phyloP scores from a whole-genome alignment of 2,888 invertebrate species.

The Mythimna vitellina region DNA sequence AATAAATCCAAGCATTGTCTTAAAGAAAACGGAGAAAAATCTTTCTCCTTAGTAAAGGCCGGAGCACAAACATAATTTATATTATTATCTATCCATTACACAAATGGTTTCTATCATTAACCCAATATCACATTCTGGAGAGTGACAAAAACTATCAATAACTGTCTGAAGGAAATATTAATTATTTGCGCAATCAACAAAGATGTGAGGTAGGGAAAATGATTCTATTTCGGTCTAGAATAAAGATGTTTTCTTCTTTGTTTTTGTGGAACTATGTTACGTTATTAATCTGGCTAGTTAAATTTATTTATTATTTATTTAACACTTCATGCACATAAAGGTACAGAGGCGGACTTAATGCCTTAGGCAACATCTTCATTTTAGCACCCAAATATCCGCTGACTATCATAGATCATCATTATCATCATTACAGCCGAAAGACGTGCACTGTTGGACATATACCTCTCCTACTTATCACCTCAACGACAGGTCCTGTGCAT shows the following conservation, averaged over 20 bases:
- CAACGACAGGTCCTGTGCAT: too few relatives aligned
- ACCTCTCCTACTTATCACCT: too few relatives aligned
- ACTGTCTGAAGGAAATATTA: slow-evolving; percentile 58
- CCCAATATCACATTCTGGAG: slow-evolving; percentile 51
- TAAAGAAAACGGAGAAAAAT: slow-evolving; percentile 24
- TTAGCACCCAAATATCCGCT: neutral
- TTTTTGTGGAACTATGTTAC: neutral
- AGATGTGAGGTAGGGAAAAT: slow-evolving; percentile 32
- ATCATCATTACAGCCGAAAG: too few relatives aligned
- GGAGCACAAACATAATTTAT: slow-evolving; percentile 55
- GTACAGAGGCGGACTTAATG: too few relatives aligned
- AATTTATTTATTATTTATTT: too few relatives aligned
- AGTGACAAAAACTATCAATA: slow-evolving; percentile 69
- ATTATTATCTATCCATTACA: slow-evolving; percentile 64
- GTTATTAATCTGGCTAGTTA: slow-evolving; percentile 7
- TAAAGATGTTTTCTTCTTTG: slow-evolving; percentile 2
- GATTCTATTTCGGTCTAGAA: slow-evolving; percentile 20
- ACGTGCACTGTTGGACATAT: too few relatives aligned
- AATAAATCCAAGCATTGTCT: slow-evolving; percentile 3
- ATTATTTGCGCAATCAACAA: slow-evolving; percentile 50
- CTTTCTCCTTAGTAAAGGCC: slow-evolving; percentile 10
- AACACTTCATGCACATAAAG: too few relatives aligned
- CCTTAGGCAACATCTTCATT: neutral
- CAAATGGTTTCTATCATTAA: slow-evolving; percentile 65
- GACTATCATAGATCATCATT: neutral